Conservation (phyloP, 2,797 vertebrate species). For the Amphiprion clarkii region DNA sequence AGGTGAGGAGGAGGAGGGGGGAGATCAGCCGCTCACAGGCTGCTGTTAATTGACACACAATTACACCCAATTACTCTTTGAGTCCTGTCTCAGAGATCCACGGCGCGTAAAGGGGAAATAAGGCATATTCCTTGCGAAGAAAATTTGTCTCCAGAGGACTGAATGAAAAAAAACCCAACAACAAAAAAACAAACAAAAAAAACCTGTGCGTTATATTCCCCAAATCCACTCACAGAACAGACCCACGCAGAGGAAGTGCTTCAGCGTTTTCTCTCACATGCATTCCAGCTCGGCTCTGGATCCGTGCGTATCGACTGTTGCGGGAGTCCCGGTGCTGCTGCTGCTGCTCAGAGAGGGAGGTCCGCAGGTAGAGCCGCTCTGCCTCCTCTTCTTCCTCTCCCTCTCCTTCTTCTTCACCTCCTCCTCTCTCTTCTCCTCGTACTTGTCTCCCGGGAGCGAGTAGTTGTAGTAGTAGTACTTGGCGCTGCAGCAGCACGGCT, state of each 20-base stretch:
- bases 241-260: slow-evolving; percentile 24
- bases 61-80: slow-evolving; percentile 67
- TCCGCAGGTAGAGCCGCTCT: slow-evolving; percentile 73
- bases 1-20: not conserved
- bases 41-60: slow-evolving; percentile 64
- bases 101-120: slow-evolving; percentile 38
- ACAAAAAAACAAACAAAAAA: not conserved
- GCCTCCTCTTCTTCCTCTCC: slow-evolving; percentile 52
- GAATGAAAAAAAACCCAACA: not conserved
- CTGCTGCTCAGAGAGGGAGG: slow-evolving; percentile 53
- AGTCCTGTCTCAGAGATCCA: slow-evolving; percentile 73
- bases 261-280: slow-evolving; percentile 56
- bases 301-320: slow-evolving; percentile 70
- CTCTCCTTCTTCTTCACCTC: slow-evolving; percentile 47
- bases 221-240: slow-evolving; percentile 54
- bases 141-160: slow-evolving; percentile 58
- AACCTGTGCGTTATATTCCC: slow-evolving; percentile 67
- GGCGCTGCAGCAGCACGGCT: slow-evolving; percentile 87
- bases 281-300: slow-evolving; percentile 69
- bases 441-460: slow-evolving; percentile 85
- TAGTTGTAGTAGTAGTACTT: slow-evolving; percentile 78
- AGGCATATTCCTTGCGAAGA: slow-evolving; percentile 65
- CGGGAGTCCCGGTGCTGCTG: slow-evolving; percentile 65
- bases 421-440: slow-evolving; percentile 47
- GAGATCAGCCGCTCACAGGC: slow-evolving; percentile 44